Evolutionary conservation across 2,113 vertebrate species (phyloP).

Genomic region (Mobula hypostoma): DNA sequence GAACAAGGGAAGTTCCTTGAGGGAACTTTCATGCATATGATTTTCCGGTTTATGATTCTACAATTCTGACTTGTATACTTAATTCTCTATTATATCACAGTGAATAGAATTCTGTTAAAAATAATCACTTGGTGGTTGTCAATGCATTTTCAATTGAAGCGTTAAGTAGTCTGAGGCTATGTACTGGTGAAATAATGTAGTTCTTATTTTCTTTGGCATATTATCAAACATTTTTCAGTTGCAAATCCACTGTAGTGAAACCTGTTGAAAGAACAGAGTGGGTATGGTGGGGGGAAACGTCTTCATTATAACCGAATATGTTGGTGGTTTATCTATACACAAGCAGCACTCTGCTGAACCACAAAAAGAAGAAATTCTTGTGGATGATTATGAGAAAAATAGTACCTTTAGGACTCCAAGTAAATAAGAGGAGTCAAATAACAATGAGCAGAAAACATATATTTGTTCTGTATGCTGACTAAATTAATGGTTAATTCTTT

Average conservation of each 20-base stretch:
- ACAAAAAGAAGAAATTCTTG: neutral
- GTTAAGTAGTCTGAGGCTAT: neutral
- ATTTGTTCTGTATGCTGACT: neutral
- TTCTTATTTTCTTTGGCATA: neutral
- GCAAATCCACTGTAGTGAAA: neutral
- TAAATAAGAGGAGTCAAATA: neutral
- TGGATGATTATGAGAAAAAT: neutral
- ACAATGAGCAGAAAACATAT: neutral
- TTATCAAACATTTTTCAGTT: neutral
- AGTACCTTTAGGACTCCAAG: neutral
- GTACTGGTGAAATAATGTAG: neutral
- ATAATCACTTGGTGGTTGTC: neutral
- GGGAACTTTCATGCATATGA: neutral
- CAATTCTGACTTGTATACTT: neutral
- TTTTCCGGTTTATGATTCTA: too few species aligned
- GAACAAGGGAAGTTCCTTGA: neutral
- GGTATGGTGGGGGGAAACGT: neutral
- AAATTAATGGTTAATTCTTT: neutral
- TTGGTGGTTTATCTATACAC: neutral
- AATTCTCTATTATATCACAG: neutral
- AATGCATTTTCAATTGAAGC: neutral
- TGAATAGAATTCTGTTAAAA: neutral
- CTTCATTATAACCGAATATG: neutral
- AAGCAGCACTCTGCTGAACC: neutral
- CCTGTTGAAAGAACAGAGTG: neutral